Percentiles rank a stretch among this genome's conserved stretches.
phyloP scores from a whole-genome alignment of 2,888 invertebrate genomes.

The Spodoptera exigua region DNA sequence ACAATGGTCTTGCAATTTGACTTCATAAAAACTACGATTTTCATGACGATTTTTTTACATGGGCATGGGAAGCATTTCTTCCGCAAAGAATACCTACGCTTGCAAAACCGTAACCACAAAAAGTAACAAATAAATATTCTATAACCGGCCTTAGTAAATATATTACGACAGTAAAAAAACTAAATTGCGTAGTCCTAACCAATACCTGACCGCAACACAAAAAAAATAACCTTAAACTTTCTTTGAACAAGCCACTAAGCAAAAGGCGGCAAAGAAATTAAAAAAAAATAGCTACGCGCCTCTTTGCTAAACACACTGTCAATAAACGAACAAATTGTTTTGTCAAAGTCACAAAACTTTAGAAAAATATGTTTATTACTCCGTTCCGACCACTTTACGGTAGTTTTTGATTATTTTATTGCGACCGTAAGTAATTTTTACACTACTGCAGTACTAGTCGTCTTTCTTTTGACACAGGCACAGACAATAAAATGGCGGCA shows the following conservation, averaged over 20 bases:
- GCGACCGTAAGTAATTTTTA: conserved; percentile 75
- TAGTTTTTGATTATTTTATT: conserved; percentile 81
- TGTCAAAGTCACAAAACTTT: conserved; percentile 65
- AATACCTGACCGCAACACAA: conserved; percentile 54
- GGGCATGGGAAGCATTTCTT: no score
- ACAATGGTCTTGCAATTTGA: no score
- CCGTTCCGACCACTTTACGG: conserved; percentile 76
- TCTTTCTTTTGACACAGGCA: conserved; percentile 61
- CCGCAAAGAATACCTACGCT: background rate
- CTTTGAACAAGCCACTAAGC: conserved; percentile 47
- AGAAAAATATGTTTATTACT: conserved; percentile 71
- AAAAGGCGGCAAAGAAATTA: conserved; percentile 24
- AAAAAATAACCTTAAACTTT: conserved; percentile 55
- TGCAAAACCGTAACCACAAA: background rate
- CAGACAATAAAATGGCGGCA: conserved; percentile 47
- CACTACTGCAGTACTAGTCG: conserved; percentile 75
- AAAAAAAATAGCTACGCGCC: conserved; percentile 36
- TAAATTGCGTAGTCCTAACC: conserved; percentile 54
- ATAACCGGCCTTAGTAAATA: conserved; percentile 21
- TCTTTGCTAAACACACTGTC: conserved; percentile 54
- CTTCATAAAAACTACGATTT: no score
- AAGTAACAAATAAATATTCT: conserved; percentile 19
- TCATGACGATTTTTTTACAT: no score
- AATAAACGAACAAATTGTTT: conserved; percentile 64
- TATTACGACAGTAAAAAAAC: conserved; percentile 44